Percentiles rank a stretch among this genome's conserved stretches.
Evolutionary conservation across 2,888 invertebrate genomes (phyloP).

Genomic region (Leucophenga montana): DNA sequence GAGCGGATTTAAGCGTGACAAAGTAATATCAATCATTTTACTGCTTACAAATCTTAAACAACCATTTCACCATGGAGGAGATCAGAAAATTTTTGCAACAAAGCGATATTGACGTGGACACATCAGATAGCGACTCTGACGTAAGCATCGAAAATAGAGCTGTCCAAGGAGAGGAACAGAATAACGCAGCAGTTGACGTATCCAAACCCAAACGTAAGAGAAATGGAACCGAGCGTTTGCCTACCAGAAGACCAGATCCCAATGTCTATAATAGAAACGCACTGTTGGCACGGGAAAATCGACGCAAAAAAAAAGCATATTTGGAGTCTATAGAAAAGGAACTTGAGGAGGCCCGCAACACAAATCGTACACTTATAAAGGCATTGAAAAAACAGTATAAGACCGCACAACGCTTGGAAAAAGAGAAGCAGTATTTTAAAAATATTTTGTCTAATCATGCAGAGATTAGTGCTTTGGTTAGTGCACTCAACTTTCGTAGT

Average conservation of each 20-base stretch:
- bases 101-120: conserved; percentile 44
- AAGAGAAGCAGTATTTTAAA: conserved; percentile 76
- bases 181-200: not conserved
- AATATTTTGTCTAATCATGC: conserved; percentile 76
- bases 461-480: conserved; percentile 74
- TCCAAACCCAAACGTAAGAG: conserved; percentile 31
- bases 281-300: conserved; percentile 78
- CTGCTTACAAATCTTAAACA: conserved; percentile 48
- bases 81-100: conserved; percentile 50
- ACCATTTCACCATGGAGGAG: conserved; percentile 47
- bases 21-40: conserved; percentile 59
- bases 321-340: conserved; percentile 76
- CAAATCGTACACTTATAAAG: conserved; percentile 74
- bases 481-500: conserved; percentile 66
- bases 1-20: conserved; percentile 43
- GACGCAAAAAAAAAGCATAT: conserved; percentile 78
- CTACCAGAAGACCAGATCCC: conserved; percentile 70
- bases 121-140: conserved; percentile 41
- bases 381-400: conserved; percentile 74
- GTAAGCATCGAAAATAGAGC: conserved; percentile 32
- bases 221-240: conserved; percentile 51
- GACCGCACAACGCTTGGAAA: conserved; percentile 74
- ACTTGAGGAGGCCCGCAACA: conserved; percentile 71
- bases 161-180: not conserved
- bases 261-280: conserved; percentile 75